Conservation (phyloP, 1,140 invertebrate genomes). For the Ptiloglossa arizonensis region DNA sequence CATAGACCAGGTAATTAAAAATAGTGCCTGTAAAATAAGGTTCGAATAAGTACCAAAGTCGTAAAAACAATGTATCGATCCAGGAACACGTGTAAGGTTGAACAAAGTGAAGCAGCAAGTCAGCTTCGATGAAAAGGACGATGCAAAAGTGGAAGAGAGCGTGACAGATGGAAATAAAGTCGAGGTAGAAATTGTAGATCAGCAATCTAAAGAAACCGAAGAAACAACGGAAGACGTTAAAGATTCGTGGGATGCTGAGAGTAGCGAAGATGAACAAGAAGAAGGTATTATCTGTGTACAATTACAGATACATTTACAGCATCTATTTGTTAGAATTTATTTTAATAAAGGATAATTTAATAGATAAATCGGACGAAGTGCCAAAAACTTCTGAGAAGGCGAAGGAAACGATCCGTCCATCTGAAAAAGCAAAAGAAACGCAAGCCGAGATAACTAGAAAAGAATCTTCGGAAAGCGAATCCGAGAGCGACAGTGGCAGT, state of each 20-base stretch:
- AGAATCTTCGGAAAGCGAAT: slow-evolving; percentile 82
- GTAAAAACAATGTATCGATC: slow-evolving; percentile 17
- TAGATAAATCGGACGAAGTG: slow-evolving; percentile 77
- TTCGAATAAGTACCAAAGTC: neutral
- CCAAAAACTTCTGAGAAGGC: slow-evolving; percentile 50
- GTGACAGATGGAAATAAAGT: slow-evolving; percentile 80
- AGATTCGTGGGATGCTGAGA: slow-evolving; percentile 92
- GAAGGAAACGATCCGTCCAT: neutral
- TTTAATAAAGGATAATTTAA: slow-evolving; percentile 3
- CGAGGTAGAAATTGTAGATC: slow-evolving; percentile 83
- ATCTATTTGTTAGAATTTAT: neutral
- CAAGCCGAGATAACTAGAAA: slow-evolving; percentile 77
- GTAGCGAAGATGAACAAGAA: slow-evolving; percentile 85
- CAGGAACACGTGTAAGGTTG: slow-evolving; percentile 87
- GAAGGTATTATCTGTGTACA: slow-evolving; percentile 60
- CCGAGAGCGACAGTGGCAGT: slow-evolving; percentile 80
- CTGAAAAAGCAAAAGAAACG: slow-evolving; percentile 39
- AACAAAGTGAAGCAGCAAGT: slow-evolving; percentile 84
- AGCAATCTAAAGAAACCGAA: slow-evolving; percentile 77
- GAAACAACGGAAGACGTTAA: slow-evolving; percentile 86
- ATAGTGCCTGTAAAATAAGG: neutral
- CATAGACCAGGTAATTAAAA: slow-evolving; percentile 83
- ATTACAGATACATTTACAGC: neutral
- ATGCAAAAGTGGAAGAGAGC: slow-evolving; percentile 81
- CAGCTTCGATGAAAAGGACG: slow-evolving; percentile 77